These are phyloP conservation scores for Diachasma alloeum DNA, from an alignment of 1,140 invertebrate genomes.

Conservation along the genomic window DNA sequence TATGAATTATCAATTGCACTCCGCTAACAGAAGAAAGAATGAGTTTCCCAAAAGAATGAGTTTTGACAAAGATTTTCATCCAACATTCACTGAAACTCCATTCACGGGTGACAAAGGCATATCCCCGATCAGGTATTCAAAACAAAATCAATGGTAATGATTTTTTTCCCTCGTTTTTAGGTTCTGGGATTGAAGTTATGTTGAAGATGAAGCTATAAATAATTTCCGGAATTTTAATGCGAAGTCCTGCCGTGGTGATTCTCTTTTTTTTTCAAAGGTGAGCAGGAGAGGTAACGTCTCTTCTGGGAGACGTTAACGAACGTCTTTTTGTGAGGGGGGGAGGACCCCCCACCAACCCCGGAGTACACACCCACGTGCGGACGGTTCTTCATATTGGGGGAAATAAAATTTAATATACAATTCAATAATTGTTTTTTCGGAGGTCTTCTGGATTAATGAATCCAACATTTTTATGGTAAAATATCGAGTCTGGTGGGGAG, in stretches of 20 bases:
- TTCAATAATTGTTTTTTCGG: constrained; percentile 3
- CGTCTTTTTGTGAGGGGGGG: background rate
- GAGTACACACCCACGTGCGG: background rate
- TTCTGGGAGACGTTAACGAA: background rate
- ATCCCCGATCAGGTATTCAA: background rate
- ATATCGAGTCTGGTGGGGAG: background rate
- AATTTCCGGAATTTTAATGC: constrained; percentile 15
- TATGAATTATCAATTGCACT: too few species aligned
- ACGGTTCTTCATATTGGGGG: background rate
- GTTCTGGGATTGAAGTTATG: constrained; percentile 39
- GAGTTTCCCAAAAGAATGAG: too few species aligned
- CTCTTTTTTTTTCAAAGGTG: background rate
- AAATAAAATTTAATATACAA: constrained; percentile 7
- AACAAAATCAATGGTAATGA: background rate
- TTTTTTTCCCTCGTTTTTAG: constrained; percentile 45
- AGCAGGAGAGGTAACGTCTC: background rate
- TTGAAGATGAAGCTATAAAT: constrained; percentile 14
- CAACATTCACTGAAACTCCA: too few species aligned
- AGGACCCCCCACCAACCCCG: background rate
- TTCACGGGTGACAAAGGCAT: too few species aligned
- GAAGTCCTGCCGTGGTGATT: background rate
- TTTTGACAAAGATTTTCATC: too few species aligned
- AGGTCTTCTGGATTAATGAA: background rate
- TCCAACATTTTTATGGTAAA: background rate
- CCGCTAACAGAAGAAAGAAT: too few species aligned